Evolutionary conservation across 2,113 vertebrate species (phyloP).

Genomic region (Rattus rattus): DNA sequence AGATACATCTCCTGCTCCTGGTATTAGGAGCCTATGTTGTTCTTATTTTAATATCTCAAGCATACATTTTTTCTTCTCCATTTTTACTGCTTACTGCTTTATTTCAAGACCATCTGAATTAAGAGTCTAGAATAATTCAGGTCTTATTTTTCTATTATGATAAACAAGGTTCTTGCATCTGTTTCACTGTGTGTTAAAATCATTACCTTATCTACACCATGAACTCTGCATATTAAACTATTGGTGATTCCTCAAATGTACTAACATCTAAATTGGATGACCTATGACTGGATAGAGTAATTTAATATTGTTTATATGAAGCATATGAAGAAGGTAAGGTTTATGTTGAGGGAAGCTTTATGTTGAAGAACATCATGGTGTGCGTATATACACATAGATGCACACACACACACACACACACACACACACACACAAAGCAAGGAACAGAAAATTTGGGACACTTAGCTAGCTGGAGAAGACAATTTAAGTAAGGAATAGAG

Average conservation of each 20-base stretch:
- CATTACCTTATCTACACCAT: background rate
- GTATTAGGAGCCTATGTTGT: background rate
- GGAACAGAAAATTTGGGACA: background rate
- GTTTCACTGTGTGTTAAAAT: background rate
- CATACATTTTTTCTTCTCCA: background rate
- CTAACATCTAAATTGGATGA: background rate
- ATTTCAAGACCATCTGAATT: constrained; percentile 37
- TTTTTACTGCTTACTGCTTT: constrained; percentile 31
- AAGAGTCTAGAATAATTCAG: background rate
- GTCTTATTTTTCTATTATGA: background rate
- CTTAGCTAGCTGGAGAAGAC: background rate
- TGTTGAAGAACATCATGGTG: background rate
- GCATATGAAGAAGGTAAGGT: background rate
- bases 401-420: background rate
- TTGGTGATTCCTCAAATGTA: background rate
- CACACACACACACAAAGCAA: background rate
- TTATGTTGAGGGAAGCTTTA: constrained; percentile 15
- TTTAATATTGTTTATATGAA: background rate
- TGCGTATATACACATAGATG: background rate
- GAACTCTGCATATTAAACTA: background rate
- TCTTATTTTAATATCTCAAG: constrained; percentile 19
- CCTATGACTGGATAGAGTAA: background rate
- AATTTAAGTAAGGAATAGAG: background rate
- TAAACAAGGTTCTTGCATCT: background rate
- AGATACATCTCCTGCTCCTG: no score